Evolutionary conservation across 2,113 vertebrate genomes (phyloP), one percentile per base, ranked within the genome.

Genomic region (Natator depressus): DNA sequence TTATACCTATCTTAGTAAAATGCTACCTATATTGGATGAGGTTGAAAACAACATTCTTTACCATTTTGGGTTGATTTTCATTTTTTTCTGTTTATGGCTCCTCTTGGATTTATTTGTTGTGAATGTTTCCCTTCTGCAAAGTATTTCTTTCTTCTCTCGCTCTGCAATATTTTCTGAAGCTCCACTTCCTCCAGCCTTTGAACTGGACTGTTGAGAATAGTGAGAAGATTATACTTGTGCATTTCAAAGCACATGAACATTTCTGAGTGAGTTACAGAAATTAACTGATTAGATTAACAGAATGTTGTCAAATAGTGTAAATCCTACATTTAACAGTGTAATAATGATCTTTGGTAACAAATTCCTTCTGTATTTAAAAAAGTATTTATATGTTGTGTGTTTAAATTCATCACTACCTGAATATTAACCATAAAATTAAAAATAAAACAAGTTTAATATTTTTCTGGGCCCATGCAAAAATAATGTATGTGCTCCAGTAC

Each of bases 41-140:
- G 29, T 31, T 85, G 53, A 81, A 47, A 75, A 65, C 24, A 25
- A 10, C 22, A 13, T 6, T 24, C 29, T 97, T 96, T 98, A 98
- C 98, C 98, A 97, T 94, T 97, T 98, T 1, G 94, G 79, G 16
- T 80, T 91, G 84, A 93, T 47, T 95, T 96, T 98, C 84, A 95
- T 90, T 72, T 93, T 97, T 31, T 92, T 98, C 96, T 97, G 97
- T 94, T 94, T 98, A 94, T 95, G 82, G 78, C 57, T 98, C 38
- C 87, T 97, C 80, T 91, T 94, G 55, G 89, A 78, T 94, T 95
- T 97, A 85, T 91, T 94, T 59, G 92, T 78, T 94, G 89, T 38
- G 5, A 47, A 19, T 92, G 91, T 98, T 54, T 84, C 90, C 84
- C 92, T 98, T 96, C 95, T 97, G 19, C 35, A 89, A 84, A 87